These are phyloP conservation scores for Ichneumoninae sp. DNA, from an alignment of 2,888 invertebrate genomes.

Conservation along the genomic window DNA sequence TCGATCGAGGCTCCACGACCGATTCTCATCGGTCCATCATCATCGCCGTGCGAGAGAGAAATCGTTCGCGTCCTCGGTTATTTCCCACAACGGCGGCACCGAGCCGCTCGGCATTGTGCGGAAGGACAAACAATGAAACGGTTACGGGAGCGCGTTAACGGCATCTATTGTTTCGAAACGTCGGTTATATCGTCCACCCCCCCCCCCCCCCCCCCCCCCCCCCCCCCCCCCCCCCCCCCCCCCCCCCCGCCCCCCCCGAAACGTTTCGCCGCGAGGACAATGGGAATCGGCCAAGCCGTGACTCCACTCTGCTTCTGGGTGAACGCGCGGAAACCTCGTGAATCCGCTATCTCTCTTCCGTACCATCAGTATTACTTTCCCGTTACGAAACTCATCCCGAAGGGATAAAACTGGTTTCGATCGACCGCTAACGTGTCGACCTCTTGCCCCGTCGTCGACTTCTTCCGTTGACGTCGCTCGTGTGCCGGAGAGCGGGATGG, in stretches of 20 bases:
- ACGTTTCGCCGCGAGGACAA: constrained; percentile 73
- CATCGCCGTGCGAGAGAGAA: constrained; percentile 7
- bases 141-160: constrained; percentile 79
- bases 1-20: constrained; percentile 34
- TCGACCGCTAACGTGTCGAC: constrained; percentile 10
- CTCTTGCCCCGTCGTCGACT: constrained; percentile 7
- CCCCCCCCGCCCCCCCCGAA: no score
- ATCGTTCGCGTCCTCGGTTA: constrained; percentile 43
- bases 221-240: not conserved
- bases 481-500: no score
- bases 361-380: constrained; percentile 13
- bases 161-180: constrained; percentile 77
- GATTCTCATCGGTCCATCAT: constrained; percentile 34
- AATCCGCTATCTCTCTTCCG: constrained; percentile 17
- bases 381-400: constrained; percentile 6
- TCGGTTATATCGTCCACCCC: constrained; percentile 60
- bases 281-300: constrained; percentile 65
- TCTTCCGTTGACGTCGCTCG: not conserved
- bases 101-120: constrained; percentile 73
- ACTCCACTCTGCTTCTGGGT: constrained; percentile 25
- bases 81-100: constrained; percentile 51
- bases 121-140: constrained; percentile 79
- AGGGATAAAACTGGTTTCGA: constrained; percentile 34
- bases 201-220: constrained; percentile 13
- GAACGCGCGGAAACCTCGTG: constrained; percentile 43